These are phyloP conservation scores for Megaleporinus macrocephalus DNA, from an alignment of 2,113 vertebrate genomes.

Conservation along the genomic window DNA sequence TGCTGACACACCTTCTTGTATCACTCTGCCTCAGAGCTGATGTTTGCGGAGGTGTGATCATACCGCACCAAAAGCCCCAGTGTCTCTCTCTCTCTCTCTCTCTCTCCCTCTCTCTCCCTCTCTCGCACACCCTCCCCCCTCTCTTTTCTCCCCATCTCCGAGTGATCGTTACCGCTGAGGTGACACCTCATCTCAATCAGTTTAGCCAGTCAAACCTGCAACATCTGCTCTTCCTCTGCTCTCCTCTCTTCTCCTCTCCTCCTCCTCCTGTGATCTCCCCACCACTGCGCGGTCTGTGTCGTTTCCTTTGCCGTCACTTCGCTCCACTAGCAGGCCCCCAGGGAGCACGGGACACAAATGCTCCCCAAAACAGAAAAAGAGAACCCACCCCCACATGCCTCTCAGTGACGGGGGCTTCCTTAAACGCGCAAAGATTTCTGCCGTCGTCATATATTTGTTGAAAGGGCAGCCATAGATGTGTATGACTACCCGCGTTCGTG, in stretches of 20 bases:
- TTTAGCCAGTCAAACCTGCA: constrained; percentile 63
- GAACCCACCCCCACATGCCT: not conserved
- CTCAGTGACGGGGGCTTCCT: constrained; percentile 5
- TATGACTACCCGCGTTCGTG: constrained; percentile 11
- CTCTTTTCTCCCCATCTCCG: constrained; percentile 31
- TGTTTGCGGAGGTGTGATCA: constrained; percentile 58
- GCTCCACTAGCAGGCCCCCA: constrained; percentile 44
- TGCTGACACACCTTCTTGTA: constrained; percentile 57
- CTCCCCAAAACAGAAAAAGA: constrained; percentile 7
- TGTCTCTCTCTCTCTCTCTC: not conserved
- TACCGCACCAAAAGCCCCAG: constrained; percentile 40
- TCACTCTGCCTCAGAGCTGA: constrained; percentile 34
- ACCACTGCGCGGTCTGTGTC: constrained; percentile 46
- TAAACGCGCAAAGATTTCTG: constrained; percentile 26
- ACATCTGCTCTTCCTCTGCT: constrained; percentile 55
- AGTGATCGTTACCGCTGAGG: constrained; percentile 66
- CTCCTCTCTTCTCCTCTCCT: constrained; percentile 56
- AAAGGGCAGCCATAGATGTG: constrained; percentile 29
- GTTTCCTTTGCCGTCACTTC: constrained; percentile 57
- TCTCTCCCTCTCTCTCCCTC: not conserved
- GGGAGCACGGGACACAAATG: constrained; percentile 14
- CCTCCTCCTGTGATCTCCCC: constrained; percentile 45
- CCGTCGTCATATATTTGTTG: constrained; percentile 16
- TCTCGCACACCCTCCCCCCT: not conserved
- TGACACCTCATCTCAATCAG: constrained; percentile 63